Conservation (phyloP, 2,113 vertebrate genomes). For the Oryzias woworae region DNA sequence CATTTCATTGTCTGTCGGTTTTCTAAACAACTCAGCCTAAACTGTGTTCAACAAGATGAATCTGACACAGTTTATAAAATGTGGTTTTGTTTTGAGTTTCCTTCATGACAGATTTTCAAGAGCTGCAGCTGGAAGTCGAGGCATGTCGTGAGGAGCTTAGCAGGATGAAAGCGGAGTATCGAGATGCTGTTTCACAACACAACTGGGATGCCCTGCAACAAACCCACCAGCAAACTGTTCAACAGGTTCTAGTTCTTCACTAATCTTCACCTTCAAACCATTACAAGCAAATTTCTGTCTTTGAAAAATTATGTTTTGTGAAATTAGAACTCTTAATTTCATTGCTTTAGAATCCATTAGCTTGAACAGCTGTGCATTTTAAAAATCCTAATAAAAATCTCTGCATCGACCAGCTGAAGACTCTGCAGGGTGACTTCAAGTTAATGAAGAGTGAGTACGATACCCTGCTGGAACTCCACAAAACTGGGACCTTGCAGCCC, state of each 20-base stretch:
- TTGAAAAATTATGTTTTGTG: no score
- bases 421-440: conserved; percentile 74
- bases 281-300: no score
- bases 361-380: conserved; percentile 6
- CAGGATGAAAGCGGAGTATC: conserved; percentile 78
- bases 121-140: conserved; percentile 78
- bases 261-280: no score
- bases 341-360: background rate
- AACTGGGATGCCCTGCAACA: conserved; percentile 81
- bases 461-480: conserved; percentile 77
- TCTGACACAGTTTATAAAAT: background rate
- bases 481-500: conserved; percentile 38
- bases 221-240: conserved; percentile 65
- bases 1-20: no score
- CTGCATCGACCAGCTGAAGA: conserved; percentile 66
- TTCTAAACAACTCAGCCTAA: no score
- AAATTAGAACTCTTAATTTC: no score
- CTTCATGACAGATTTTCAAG: conserved; percentile 51
- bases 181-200: conserved; percentile 81
- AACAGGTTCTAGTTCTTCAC: conserved; percentile 69
- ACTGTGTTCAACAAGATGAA: no score
- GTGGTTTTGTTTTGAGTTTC: background rate
- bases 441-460: conserved; percentile 76
- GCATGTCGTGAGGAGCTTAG: conserved; percentile 80
- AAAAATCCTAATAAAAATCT: background rate